Base-by-base conservation (phyloP, 1,140 invertebrate genomes). In the Carposina sasakii region DNA sequence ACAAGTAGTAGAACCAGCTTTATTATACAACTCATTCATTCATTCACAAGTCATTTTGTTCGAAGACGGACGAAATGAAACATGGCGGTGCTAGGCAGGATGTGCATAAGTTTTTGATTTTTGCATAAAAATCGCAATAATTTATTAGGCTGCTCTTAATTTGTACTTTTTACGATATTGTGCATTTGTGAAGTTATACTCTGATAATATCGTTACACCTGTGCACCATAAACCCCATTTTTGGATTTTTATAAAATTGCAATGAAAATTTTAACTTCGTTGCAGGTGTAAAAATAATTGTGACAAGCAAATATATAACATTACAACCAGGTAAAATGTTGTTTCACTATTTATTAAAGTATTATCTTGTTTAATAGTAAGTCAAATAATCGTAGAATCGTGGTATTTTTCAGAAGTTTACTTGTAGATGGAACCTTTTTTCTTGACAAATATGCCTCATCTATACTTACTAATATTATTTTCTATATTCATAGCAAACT, bases 231-330 rank as follows among this genome's bases (percentile, higher is more conserved):
- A 54, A 41, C 19, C 42, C 47, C 43, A 16, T 46, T 17, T 33
- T 39, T 60, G 51, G 50, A 60, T 51, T 54, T 42, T 48, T 42
- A 55, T 22, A 48, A 39, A 57, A 62, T 77, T 83, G 79, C 76
- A 71, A 83, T 83, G 79, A 83, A 75, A 79, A 76, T 74, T 70
- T 69, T 77, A 75, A 83, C 73, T 81, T 83, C 75, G 71, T 71
- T 79, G 71, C 66, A 73, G 77, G 79, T 83, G 69, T 83, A 83
- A 83, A 83, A 83, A 83, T 83, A 83, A 81, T 83, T 81, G 74
- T 83, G 79, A 81, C 70, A 78, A n/a, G n/a, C n/a, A n/a, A 83
- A 74, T 81, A 83, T 75, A 79, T 61, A 69, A 64, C 65, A 68
- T 68, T 71, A 73, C 58, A 61, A 71, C 76, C 79, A 76, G 79